phyloP scores from a whole-genome alignment of 2,888 invertebrate genomes.

The Pandemis corylana region DNA sequence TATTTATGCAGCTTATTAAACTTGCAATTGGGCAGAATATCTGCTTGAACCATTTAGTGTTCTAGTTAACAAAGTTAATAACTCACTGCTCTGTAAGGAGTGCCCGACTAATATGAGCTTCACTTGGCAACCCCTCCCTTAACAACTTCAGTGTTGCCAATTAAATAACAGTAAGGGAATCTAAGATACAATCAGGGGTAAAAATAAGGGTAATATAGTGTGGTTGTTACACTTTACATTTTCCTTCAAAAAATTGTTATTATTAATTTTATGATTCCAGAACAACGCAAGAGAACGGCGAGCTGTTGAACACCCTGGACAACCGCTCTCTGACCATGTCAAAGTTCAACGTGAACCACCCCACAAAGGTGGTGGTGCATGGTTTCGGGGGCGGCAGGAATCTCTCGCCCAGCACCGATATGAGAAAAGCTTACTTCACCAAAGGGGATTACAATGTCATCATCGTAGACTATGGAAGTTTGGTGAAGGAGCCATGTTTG shows the following conservation, averaged over 20 bases:
- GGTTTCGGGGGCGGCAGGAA: constrained; percentile 95
- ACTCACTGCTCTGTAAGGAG: too few species aligned
- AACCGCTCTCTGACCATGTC: constrained; percentile 89
- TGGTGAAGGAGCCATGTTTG: constrained; percentile 93
- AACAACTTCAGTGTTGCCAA: too few species aligned
- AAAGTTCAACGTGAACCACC: constrained; percentile 90
- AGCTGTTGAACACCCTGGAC: constrained; percentile 88
- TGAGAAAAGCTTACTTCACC: constrained; percentile 92
- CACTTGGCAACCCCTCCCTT: too few species aligned
- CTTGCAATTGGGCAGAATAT: too few species aligned
- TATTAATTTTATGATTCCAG: constrained; percentile 64
- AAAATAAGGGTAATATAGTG: too few species aligned
- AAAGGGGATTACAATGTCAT: constrained; percentile 93
- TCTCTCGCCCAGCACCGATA: constrained; percentile 92
- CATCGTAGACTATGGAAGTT: constrained; percentile 92
- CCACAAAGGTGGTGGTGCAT: constrained; percentile 95
- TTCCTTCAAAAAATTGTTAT: background rate
- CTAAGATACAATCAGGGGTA: too few species aligned
- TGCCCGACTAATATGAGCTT: too few species aligned
- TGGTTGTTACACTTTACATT: too few species aligned
- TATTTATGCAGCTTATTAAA: too few species aligned
- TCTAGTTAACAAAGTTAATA: too few species aligned
- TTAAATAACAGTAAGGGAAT: too few species aligned
- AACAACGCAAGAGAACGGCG: constrained; percentile 90
- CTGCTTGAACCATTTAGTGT: too few species aligned